Percentiles rank a stretch among this genome's conserved stretches.
Conservation (phyloP, 2,888 invertebrate genomes). For the Eupithecia dodoneata region DNA sequence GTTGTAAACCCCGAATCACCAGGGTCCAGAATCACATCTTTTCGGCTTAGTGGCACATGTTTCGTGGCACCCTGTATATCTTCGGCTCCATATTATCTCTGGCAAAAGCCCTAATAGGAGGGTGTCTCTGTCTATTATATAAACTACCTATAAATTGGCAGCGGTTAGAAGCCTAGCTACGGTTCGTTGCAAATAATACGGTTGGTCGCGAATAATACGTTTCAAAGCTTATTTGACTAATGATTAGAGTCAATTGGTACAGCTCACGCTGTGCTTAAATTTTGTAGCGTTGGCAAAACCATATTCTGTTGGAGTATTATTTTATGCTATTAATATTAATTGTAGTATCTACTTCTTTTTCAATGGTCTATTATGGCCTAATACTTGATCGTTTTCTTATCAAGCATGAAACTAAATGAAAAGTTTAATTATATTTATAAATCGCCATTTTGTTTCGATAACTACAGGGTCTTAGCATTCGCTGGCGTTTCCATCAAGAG, state of each 20-base stretch:
- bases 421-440: too few relatives aligned
- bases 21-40: too few relatives aligned
- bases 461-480: too few relatives aligned
- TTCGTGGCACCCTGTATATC: background rate
- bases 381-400: too few relatives aligned
- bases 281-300: background rate
- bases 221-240: constrained; percentile 5
- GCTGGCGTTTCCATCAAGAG: too few relatives aligned
- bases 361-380: too few relatives aligned
- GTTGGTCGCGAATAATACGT: constrained; percentile 2
- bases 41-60: too few relatives aligned
- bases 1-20: too few relatives aligned
- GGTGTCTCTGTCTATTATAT: constrained; percentile 23
- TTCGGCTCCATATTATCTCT: constrained; percentile 4
- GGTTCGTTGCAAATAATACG: constrained; percentile 17
- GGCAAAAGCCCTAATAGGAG: constrained; percentile 5
- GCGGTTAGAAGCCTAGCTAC: constrained; percentile 18
- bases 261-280: background rate
- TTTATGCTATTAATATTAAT: background rate
- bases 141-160: constrained; percentile 19
- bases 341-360: background rate
- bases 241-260: constrained; percentile 2
- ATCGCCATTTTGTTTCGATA: too few relatives aligned
- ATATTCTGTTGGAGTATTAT: background rate
- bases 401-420: too few relatives aligned